Base-by-base conservation (phyloP, 1,140 invertebrate species). In the Diuraphis noxia region DNA sequence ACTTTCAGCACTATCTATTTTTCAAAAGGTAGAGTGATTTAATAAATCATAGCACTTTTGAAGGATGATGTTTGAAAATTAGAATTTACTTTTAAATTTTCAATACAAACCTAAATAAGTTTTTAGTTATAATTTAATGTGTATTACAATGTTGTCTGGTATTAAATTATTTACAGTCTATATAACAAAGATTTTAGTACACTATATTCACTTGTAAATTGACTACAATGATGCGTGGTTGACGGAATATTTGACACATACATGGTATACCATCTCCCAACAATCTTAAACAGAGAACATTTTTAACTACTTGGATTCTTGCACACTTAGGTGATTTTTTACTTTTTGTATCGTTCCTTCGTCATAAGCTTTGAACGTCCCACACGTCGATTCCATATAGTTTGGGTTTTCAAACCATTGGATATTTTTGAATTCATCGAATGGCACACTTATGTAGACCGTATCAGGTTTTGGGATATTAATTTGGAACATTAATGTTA, bases 161-260 rank as follows among this genome's bases (percentile, higher is more conserved):
- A 72, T 72, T 72, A 72, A 72, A 72, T 72, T n/a, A 17, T n/a
- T 81, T 40, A 38, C n/a, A 38, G 25, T 41, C 34, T 43, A 34
- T 43, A 34, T 85, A 34, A 21, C 40, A 30, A 85, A 21, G 38
- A 81, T 40, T 40, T 36, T 0, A 23, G 79, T 38, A 25, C 10
- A 41, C 81, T 8, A 88, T 63, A 88, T 40, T 88, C 40, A 88
- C 86, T 56, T 56, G 86, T n/a, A 40, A 88, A 63, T 63, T 63
- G 86, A 88, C 86, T 88, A 40, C 86, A 88, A 88, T 88, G n/a
- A 88, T 40, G 5, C 49, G 86, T 63, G 6, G 19, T 38, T 40
- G 49, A n/a, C 17, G 36, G 38, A 43, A 40, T 88, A 4, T n/a
- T n/a, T 30, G 86, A 88, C 10, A 40, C 40, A 25, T 63, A 63